A percentile compares a stretch with the other conserved stretches of the same genome.
Conservation (phyloP, 2,113 vertebrate genomes). For the Geothlypis trichas region DNA sequence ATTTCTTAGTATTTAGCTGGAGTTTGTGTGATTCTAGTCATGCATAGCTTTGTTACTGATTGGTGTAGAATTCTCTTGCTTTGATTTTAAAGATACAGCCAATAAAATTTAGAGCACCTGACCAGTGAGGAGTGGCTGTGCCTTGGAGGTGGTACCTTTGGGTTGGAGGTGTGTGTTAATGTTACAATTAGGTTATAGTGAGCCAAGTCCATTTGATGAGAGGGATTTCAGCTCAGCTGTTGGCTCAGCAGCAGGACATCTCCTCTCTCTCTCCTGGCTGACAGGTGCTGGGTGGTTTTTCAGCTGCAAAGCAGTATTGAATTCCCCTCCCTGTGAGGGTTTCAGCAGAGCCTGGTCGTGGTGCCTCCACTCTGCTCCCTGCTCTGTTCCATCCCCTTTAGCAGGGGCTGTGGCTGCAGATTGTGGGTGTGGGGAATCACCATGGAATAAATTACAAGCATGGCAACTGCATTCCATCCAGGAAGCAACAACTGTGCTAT, state of each 20-base stretch:
- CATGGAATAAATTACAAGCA: not conserved
- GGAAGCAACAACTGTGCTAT: not conserved
- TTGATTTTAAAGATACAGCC: not conserved
- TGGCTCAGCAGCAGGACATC: not conserved
- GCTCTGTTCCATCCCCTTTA: not conserved
- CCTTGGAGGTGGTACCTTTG: not conserved
- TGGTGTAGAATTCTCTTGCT: not conserved
- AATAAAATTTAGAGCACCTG: not conserved
- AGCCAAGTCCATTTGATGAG: not conserved
- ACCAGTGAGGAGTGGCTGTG: too few species aligned
- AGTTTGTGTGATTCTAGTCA: not conserved
- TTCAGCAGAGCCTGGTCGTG: not conserved
- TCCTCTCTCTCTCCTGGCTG: not conserved
- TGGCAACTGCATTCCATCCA: not conserved
- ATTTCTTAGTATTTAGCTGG: not conserved
- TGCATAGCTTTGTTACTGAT: fast-evolving
- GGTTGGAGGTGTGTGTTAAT: not conserved
- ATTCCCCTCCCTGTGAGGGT: not conserved
- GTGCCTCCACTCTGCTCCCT: not conserved
- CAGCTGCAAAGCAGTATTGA: not conserved
- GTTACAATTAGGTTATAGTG: not conserved
- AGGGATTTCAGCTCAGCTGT: fast-evolving
- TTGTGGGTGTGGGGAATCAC: not conserved
- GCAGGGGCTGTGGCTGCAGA: not conserved
- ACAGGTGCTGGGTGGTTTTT: not conserved